Evolutionary conservation across 2,888 invertebrate genomes (phyloP).

Genomic region (Thecophora atra): DNA sequence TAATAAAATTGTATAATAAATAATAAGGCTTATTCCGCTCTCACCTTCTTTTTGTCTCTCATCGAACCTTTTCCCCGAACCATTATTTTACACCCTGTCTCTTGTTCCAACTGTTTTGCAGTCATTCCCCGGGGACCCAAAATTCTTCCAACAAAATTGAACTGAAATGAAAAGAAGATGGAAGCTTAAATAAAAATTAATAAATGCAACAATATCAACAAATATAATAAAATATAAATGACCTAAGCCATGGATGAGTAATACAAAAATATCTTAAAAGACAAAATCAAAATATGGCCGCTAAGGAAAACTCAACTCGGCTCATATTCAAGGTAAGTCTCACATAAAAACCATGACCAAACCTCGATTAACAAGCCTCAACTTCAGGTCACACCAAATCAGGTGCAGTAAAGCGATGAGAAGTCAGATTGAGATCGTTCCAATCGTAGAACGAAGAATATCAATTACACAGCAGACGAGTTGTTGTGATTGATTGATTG

Average conservation of each 20-base stretch:
- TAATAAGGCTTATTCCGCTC: slow-evolving; percentile 46
- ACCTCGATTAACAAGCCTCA: neutral
- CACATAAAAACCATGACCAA: neutral
- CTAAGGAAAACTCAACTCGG: neutral
- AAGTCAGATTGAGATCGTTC: no score
- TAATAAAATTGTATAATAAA: no score
- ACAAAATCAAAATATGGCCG: neutral
- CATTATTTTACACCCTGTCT: slow-evolving; percentile 99
- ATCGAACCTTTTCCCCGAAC: slow-evolving; percentile 99
- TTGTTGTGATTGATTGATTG: neutral
- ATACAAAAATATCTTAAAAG: neutral
- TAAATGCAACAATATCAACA: neutral
- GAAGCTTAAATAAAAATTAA: neutral
- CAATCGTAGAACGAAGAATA: neutral
- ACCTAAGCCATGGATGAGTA: neutral
- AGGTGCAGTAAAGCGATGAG: no score
- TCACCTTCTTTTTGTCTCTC: slow-evolving; percentile 99
- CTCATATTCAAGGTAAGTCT: neutral
- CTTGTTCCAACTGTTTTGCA: slow-evolving; percentile 99
- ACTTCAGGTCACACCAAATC: neutral
- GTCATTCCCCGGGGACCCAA: slow-evolving; percentile 99
- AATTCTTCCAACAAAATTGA: slow-evolving; percentile 99
- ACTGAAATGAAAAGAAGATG: slow-evolving; percentile 77
- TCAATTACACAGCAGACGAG: neutral
- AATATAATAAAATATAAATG: neutral